Base-by-base conservation (phyloP, 2,113 vertebrate genomes). In the Trematocara nigrifrons region DNA sequence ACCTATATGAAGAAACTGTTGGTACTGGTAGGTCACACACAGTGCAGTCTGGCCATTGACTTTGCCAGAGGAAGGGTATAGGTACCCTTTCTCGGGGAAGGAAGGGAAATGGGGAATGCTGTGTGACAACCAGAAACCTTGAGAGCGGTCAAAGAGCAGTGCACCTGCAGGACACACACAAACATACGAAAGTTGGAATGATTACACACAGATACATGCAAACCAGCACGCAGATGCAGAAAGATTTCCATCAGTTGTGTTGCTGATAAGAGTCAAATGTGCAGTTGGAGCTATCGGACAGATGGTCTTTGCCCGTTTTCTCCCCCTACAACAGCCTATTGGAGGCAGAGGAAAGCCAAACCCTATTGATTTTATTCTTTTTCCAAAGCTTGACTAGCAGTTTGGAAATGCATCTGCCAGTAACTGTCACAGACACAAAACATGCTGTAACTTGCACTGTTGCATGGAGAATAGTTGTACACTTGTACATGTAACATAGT, bases 71-170 rank as follows among this genome's bases (percentile, higher is more conserved):
- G 92, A 79, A 20, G 98, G 98, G 92, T 98, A 99, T 18, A 86
- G 85, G 83, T 97, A 99, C 81, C 96, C 97, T 26, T 93, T 94
- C 93, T 97, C 95, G 11, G 97, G 97, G 89, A 94, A 79, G 3
- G 97, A 97, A 45, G 98, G 97, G 93, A 99, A 99, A 85, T 93
- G 93, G 13, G 98, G 98, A 82, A 99, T 94, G 5, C 96, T 98
- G 95, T 98, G 98, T 64, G 96, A 97, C 71, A 98, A 69, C 97
- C 97, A 99, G 93, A 99, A 98, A 78, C 98, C 98, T 92, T 98
- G 97, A 66, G 91, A 91, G 90, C 84, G 95, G 92, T 98, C 96
- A 95, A 97, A 97, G 83, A 97, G 93, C 87, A 99, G 86, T 45
- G 96, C 91, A 59, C 98, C 97, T 99, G 93, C 53, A 88, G 52